A percentile compares a stretch with the other conserved stretches of the same genome.
Evolutionary conservation across 2,797 vertebrate species (phyloP).

Genomic region (Vireo griseus): DNA sequence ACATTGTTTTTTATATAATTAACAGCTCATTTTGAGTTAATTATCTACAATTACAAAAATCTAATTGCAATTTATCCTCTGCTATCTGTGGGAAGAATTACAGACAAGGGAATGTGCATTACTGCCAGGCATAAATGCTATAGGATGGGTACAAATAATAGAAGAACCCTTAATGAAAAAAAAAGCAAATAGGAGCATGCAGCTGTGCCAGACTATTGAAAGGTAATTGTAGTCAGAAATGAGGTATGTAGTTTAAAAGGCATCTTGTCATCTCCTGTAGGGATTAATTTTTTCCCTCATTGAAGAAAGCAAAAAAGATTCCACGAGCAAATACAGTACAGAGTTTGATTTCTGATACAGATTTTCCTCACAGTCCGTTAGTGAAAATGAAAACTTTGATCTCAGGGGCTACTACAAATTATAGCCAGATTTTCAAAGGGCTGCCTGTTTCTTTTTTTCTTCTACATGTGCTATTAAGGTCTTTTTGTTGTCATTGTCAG

Average conservation of each 20-base stretch:
- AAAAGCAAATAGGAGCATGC: slow-evolving; percentile 54
- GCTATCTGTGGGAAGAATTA: slow-evolving; percentile 71
- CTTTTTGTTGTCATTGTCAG: background rate
- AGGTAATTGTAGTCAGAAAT: slow-evolving; percentile 68
- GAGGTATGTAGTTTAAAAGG: slow-evolving; percentile 62
- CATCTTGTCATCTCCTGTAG: slow-evolving; percentile 55
- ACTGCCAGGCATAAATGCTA: slow-evolving; percentile 57
- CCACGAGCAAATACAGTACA: background rate
- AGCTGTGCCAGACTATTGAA: slow-evolving; percentile 65
- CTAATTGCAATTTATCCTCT: slow-evolving; percentile 78
- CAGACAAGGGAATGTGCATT: slow-evolving; percentile 64
- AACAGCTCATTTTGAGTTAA: slow-evolving; percentile 79
- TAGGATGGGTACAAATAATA: slow-evolving; percentile 65
- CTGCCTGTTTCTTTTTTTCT: background rate
- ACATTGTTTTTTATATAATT: slow-evolving; percentile 74
- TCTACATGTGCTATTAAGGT: background rate
- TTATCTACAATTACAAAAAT: slow-evolving; percentile 77
- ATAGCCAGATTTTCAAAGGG: background rate
- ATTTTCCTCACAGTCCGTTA: background rate
- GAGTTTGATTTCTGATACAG: background rate
- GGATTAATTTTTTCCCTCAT: slow-evolving; percentile 33
- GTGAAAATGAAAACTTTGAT: background rate
- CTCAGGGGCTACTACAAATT: background rate
- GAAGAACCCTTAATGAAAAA: slow-evolving; percentile 66
- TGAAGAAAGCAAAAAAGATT: slow-evolving; percentile 6